Base-by-base conservation (phyloP, 1,140 invertebrate species). In the Forficula auricularia region DNA sequence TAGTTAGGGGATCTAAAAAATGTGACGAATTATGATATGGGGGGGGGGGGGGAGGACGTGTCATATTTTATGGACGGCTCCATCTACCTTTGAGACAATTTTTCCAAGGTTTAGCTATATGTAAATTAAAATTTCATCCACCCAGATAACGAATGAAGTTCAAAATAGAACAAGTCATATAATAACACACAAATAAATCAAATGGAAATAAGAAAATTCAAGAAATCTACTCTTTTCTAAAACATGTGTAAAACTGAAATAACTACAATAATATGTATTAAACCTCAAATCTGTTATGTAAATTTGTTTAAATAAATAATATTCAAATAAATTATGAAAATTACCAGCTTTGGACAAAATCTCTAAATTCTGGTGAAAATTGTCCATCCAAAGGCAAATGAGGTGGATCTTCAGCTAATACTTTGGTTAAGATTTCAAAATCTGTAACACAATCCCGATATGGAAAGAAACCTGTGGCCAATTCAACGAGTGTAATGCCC, bases 401-500 rank as follows among this genome's bases (percentile, higher is more conserved):
- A 2, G 75, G 92, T 52, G 78, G 90, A 55, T 87, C 87, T 51
- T 89, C 83, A 54, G 82, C 75, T 49, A 97, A 75, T 48, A 92
- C 85, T 67, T 81, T 81, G 35, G 79, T 80, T 39, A 91, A 67
- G 48, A 96, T 86, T 70, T 98, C 89, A 70, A 98, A 96, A 64
- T 95, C 89, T 58, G 85, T 92, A 61, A 84, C 84, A 63, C 90
- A 96, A 60, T 88, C 79, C 61, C 76, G 74, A 63, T 96, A 98
- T 0, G 91, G 92, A 62, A 88, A 90, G 47, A 76, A 74, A 45
- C 82, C 84, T 14, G 82, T 88, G 40, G 84, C 84, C 56, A 89
- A 65, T 70, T 94, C 89, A 50, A 98, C 88, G 54, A 98, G 67
- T 37, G 92, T 94, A 50, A 98, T 96, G 51, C 95, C 95, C 45